These are phyloP conservation scores for Anniella stebbinsi DNA, from an alignment of 2,797 vertebrate species.

Conservation along the genomic window DNA sequence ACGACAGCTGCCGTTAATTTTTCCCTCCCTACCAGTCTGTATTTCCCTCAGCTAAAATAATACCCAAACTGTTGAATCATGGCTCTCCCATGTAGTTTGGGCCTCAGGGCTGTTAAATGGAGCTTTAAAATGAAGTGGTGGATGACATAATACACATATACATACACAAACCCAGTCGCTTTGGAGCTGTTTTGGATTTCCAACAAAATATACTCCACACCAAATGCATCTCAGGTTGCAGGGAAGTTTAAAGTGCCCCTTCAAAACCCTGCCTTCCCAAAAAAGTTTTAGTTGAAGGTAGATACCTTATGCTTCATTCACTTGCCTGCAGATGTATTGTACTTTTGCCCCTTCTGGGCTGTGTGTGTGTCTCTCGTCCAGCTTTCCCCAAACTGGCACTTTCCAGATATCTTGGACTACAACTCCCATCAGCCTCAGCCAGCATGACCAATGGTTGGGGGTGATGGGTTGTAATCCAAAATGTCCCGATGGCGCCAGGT, in stretches of 20 bases:
- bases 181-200: background rate
- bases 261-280: background rate
- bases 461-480: no score
- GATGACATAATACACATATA: background rate
- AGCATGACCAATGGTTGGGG: no score
- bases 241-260: background rate
- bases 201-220: background rate
- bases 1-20: background rate
- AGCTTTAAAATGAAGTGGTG: background rate
- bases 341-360: background rate
- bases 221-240: background rate
- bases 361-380: background rate
- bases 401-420: no score
- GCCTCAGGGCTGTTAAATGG: background rate
- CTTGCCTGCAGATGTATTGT: background rate
- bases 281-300: background rate
- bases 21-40: background rate
- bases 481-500: background rate
- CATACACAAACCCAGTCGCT: background rate
- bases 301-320: background rate
- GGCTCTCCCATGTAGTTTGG: background rate
- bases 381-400: no score
- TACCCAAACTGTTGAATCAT: background rate
- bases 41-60: background rate
- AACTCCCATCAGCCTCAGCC: no score